These are phyloP conservation scores for Rhopalosiphum padi DNA, from an alignment of 1,140 invertebrate genomes.

Conservation along the genomic window DNA sequence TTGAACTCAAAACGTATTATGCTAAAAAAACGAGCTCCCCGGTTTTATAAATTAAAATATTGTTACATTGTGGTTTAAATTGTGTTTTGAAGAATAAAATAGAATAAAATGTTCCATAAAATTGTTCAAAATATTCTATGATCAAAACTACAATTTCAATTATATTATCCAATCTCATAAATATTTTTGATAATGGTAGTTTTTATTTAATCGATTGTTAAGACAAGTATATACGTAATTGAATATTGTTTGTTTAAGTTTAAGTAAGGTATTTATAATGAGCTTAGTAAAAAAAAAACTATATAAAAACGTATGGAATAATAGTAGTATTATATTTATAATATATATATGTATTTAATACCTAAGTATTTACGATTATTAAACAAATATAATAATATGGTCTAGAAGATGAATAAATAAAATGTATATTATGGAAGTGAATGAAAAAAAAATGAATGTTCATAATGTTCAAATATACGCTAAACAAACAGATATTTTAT, in stretches of 20 bases:
- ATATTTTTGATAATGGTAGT: not conserved
- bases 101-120: not conserved
- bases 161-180: not conserved
- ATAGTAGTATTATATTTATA: not conserved
- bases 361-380: not conserved
- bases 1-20: not conserved
- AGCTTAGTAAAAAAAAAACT: not conserved
- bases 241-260: not conserved
- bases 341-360: not conserved
- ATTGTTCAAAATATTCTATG: not conserved
- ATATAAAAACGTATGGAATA: not conserved
- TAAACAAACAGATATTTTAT: not conserved
- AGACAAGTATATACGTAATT: not conserved
- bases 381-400: not conserved
- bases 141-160: not conserved
- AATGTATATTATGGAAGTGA: not conserved
- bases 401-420: not conserved
- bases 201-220: not conserved
- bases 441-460: not conserved
- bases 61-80: not conserved
- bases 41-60: not conserved
- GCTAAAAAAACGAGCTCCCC: not conserved
- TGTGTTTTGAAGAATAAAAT: not conserved
- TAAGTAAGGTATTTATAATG: not conserved
- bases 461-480: not conserved